Percentiles rank a stretch among this genome's conserved stretches.
phyloP scores from a whole-genome alignment of 2,113 vertebrate species.

The Macrotis lagotis region DNA sequence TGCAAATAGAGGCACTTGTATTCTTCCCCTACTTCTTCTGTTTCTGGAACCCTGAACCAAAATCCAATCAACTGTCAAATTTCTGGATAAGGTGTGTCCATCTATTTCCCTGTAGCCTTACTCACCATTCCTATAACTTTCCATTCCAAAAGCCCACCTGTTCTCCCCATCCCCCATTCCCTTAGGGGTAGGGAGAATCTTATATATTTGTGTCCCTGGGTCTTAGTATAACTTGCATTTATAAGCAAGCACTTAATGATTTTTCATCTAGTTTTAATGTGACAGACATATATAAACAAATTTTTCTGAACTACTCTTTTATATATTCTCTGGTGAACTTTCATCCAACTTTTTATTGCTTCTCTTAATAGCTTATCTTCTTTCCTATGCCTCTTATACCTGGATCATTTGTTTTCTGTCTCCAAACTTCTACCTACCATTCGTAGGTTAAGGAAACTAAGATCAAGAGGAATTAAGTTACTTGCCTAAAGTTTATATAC shows the following conservation, averaged over 20 bases:
- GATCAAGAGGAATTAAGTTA: neutral
- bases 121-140: neutral
- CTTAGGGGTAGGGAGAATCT: neutral
- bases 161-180: neutral
- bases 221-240: neutral
- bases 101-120: neutral
- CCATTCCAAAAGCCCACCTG: no score
- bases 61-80: neutral
- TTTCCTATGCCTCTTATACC: neutral
- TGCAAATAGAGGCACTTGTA: neutral
- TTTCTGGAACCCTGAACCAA: neutral
- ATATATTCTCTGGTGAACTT: neutral
- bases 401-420: neutral
- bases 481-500: neutral
- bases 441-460: neutral
- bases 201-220: neutral
- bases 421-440: neutral
- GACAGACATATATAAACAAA: neutral
- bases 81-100: neutral
- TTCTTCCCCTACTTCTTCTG: neutral
- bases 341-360: constrained; percentile 14
- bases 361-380: neutral
- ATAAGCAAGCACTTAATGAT: neutral
- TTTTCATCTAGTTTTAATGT: neutral
- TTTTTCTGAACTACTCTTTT: constrained; percentile 7